Percentiles rank a stretch among this genome's conserved stretches.
Evolutionary conservation across 2,888 invertebrate genomes (phyloP).

Genomic region (Drosophila picticornis): DNA sequence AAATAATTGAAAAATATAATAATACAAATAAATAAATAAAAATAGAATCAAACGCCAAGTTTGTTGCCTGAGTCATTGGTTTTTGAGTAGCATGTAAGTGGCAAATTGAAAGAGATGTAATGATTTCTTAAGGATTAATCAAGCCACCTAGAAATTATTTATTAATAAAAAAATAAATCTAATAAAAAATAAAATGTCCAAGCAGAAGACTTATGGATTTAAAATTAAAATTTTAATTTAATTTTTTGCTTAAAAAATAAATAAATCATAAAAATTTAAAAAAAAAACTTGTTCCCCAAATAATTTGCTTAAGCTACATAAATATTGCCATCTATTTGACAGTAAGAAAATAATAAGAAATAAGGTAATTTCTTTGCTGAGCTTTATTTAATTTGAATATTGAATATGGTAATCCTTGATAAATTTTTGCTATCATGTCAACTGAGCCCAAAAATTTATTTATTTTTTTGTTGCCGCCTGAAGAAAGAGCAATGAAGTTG

Average conservation of each 20-base stretch:
- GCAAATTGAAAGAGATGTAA: not conserved
- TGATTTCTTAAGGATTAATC: not conserved
- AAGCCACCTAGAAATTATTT: not conserved
- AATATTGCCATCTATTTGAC: not conserved
- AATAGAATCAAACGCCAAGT: not conserved
- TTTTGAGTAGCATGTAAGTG: not conserved
- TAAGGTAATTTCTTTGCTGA: not conserved
- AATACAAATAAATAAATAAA: too few species aligned
- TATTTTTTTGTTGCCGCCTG: not conserved
- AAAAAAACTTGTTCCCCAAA: not conserved
- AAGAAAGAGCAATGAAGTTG: conserved; percentile 20
- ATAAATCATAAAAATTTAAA: too few species aligned
- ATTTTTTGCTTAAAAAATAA: too few species aligned
- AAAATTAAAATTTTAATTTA: too few species aligned
- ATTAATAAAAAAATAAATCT: not conserved
- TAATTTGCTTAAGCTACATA: not conserved
- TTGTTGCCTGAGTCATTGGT: not conserved
- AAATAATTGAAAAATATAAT: not conserved
- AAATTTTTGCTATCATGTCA: not conserved
- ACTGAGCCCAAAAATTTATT: not conserved
- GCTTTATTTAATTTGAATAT: not conserved
- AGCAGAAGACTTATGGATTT: too few species aligned
- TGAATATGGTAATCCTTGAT: not conserved
- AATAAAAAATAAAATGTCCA: not conserved
- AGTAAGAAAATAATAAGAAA: not conserved